phyloP scores from a whole-genome alignment of 2,113 vertebrate species.

The Pan paniscus region DNA sequence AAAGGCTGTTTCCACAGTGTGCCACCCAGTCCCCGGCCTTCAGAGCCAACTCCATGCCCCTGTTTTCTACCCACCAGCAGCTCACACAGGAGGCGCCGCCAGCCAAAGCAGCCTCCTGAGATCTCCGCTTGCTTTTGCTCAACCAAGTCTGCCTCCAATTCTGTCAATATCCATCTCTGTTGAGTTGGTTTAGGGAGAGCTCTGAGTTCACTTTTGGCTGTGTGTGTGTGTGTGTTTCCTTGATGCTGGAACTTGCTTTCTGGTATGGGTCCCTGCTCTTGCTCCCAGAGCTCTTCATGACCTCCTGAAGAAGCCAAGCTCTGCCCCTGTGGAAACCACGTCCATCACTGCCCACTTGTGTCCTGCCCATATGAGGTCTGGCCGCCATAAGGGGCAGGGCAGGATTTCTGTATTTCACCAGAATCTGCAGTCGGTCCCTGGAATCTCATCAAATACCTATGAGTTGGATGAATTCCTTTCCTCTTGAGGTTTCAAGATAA shows the following conservation, averaged over 20 bases:
- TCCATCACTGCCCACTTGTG: fast-evolving
- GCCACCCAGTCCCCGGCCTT: background rate
- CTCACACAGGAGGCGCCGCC: background rate
- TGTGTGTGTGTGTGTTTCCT: background rate
- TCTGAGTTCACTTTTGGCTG: too few species aligned
- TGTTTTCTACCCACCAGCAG: fast-evolving
- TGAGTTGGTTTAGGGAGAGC: too few species aligned
- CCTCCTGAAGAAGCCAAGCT: too few species aligned
- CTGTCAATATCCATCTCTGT: background rate
- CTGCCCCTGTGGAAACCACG: background rate
- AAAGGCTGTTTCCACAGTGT: background rate
- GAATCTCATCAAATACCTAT: too few species aligned
- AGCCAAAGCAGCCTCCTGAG: background rate
- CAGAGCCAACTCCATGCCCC: too few species aligned
- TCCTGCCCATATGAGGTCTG: background rate
- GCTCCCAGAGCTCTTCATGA: background rate
- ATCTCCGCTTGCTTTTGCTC: fast-evolving
- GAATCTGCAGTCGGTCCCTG: background rate
- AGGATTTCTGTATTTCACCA: background rate
- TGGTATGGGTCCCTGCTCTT: background rate
- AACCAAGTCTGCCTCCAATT: fast-evolving
- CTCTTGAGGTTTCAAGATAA: too few species aligned
- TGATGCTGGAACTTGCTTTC: background rate
- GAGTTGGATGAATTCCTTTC: too few species aligned
- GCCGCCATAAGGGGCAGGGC: background rate